Evolutionary conservation across 2,888 invertebrate genomes (phyloP).

Genomic region (Sinelater perroti): DNA sequence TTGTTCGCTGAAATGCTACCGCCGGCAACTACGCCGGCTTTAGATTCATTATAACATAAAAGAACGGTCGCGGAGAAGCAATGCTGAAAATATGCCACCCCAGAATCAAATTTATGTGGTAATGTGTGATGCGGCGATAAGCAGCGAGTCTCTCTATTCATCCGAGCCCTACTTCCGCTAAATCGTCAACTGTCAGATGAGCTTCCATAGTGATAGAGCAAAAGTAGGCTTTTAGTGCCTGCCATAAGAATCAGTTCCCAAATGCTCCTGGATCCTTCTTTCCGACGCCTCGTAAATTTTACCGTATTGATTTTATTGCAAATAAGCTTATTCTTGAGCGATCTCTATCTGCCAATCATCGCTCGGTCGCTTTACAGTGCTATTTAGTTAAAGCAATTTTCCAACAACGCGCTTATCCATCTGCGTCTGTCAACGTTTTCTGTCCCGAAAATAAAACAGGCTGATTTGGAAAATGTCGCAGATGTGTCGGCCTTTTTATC

Average conservation of each 20-base stretch:
- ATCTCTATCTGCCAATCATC: slow-evolving; percentile 49
- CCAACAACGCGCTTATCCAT: slow-evolving; percentile 43
- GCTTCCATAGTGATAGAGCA: slow-evolving; percentile 47
- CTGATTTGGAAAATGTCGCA: slow-evolving; percentile 11
- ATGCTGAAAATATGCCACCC: neutral
- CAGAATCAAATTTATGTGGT: slow-evolving; percentile 21
- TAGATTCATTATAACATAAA: too few relatives aligned
- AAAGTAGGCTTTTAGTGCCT: slow-evolving; percentile 50
- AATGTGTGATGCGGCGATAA: slow-evolving; percentile 34
- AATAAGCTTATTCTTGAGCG: slow-evolving; percentile 53
- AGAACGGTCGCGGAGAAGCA: neutral
- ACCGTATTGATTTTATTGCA: slow-evolving; percentile 58
- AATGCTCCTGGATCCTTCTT: slow-evolving; percentile 48
- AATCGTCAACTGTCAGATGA: slow-evolving; percentile 48
- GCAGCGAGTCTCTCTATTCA: slow-evolving; percentile 47
- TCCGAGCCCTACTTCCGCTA: slow-evolving; percentile 47
- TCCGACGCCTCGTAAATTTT: slow-evolving; percentile 56
- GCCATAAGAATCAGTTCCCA: slow-evolving; percentile 50
- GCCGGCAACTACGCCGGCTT: too few relatives aligned
- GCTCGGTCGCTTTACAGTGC: slow-evolving; percentile 43
- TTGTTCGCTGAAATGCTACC: slow-evolving; percentile 1
- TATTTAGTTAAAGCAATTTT: slow-evolving; percentile 44
- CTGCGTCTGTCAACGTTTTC: slow-evolving; percentile 27
- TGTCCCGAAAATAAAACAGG: slow-evolving; percentile 13
- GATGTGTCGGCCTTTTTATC: slow-evolving; percentile 11